These are phyloP conservation scores for Tricholaema leucomelas DNA, from an alignment of 2,113 vertebrate species.

Conservation along the genomic window DNA sequence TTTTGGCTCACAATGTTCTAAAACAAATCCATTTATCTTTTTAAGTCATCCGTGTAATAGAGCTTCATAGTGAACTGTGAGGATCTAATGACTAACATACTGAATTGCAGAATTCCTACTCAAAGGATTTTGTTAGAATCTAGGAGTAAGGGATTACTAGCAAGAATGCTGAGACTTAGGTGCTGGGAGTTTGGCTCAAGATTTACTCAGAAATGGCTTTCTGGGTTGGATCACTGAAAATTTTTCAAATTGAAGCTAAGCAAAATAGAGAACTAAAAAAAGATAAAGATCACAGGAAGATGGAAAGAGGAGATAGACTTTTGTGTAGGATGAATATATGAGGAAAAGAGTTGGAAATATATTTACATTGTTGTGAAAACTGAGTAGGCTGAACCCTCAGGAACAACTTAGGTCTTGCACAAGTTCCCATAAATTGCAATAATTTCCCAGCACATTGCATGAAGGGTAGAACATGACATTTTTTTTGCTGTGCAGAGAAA, in stretches of 20 bases:
- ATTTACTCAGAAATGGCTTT: not conserved
- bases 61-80: not conserved
- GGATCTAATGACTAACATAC: not conserved
- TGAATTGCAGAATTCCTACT: not conserved
- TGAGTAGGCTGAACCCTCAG: slow-evolving; percentile 41
- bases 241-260: not conserved
- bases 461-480: not conserved
- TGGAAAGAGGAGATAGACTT: not conserved
- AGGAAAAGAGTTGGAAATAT: not conserved
- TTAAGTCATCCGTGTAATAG: not conserved
- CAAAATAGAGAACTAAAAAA: not conserved
- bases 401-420: slow-evolving; percentile 31
- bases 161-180: not conserved
- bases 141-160: not conserved
- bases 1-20: not conserved
- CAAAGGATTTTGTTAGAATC: not conserved
- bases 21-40: not conserved
- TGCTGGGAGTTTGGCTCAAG: not conserved
- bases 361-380: not conserved
- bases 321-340: not conserved
- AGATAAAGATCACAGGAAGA: not conserved
- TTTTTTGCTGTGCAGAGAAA: slow-evolving; percentile 20
- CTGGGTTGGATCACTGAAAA: not conserved
- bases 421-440: slow-evolving; percentile 29
- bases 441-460: not conserved